These are phyloP conservation scores for Aurelia aurita complex sp. Pacific DNA, from an alignment of 30 jellyfish, hydroid and myxozoan species.

Conservation along the genomic window DNA sequence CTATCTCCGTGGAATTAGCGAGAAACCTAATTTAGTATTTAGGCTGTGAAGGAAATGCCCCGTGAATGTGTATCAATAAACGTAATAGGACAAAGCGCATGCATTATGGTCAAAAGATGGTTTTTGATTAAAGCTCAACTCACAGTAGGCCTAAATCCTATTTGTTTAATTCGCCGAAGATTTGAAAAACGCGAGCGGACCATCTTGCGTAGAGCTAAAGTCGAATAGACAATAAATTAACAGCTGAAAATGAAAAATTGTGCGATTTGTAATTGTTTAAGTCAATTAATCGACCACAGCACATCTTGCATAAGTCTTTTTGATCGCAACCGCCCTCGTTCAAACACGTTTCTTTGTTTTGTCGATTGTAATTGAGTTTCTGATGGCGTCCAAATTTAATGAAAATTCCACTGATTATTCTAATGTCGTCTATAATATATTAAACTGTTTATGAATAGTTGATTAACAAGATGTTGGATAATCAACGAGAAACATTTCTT, in stretches of 20 bases:
- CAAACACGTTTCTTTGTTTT: conserved; percentile 6
- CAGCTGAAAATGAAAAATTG: conserved; percentile 9
- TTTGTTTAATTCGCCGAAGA: conserved; percentile 39
- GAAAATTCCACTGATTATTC: background rate
- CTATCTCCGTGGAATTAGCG: conserved; percentile 14
- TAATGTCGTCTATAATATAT: background rate
- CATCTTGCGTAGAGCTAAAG: conserved; percentile 16
- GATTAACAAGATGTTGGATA: background rate
- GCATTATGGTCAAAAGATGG: conserved; percentile 60
- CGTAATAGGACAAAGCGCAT: conserved; percentile 34
- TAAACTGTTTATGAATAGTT: conserved; percentile 5
- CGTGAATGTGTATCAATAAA: conserved; percentile 42
- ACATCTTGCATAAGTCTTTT: conserved; percentile 15
- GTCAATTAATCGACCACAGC: conserved; percentile 39
- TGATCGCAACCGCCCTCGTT: conserved; percentile 34
- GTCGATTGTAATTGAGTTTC: background rate
- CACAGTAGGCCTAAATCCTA: conserved; percentile 54
- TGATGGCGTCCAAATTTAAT: conserved; percentile 12
- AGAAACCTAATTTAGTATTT: conserved; percentile 1
- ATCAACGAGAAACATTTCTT: background rate
- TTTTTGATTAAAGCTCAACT: conserved; percentile 49
- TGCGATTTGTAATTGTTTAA: conserved; percentile 35
- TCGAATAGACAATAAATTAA: conserved; percentile 5
- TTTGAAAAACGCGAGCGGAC: conserved; percentile 44
- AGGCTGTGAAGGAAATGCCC: conserved; percentile 42